Evolutionary conservation across 2,888 invertebrate species (phyloP).

Genomic region (Tineola bisselliella): DNA sequence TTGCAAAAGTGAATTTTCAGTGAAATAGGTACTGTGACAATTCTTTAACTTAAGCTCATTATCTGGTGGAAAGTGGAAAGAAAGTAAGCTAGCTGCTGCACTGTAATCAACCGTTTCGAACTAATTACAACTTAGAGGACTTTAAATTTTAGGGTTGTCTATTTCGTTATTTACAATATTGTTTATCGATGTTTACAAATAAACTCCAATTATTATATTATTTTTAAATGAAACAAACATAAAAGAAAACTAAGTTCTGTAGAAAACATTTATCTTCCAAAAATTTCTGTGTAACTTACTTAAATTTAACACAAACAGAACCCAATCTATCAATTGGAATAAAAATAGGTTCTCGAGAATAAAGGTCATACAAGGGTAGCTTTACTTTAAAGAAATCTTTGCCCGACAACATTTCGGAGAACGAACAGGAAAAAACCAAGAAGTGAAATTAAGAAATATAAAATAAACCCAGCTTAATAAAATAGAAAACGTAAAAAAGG

Average conservation of each 20-base stretch:
- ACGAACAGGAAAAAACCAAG: neutral
- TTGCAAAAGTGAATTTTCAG: neutral
- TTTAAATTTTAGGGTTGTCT: neutral
- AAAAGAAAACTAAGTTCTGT: too few species aligned
- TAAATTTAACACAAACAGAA: neutral
- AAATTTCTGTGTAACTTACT: neutral
- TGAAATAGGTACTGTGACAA: neutral
- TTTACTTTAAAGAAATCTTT: neutral
- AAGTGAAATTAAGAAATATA: neutral
- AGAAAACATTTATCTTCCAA: too few species aligned
- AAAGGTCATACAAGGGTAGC: neutral
- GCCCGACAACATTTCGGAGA: too few species aligned
- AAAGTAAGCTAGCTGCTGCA: constrained; percentile 3
- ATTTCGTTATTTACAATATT: neutral
- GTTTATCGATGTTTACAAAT: neutral
- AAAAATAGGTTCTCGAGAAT: neutral
- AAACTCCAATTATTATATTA: neutral
- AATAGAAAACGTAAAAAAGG: neutral
- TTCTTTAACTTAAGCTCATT: constrained; percentile 8
- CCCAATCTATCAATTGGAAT: neutral
- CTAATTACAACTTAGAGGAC: constrained; percentile 27
- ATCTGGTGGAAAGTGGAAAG: constrained; percentile 3
- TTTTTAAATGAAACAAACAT: too few species aligned
- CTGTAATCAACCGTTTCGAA: constrained; percentile 23
- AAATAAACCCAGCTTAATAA: neutral